These are phyloP conservation scores for Chelonia mydas DNA, from an alignment of 2,797 vertebrate species.

Conservation along the genomic window DNA sequence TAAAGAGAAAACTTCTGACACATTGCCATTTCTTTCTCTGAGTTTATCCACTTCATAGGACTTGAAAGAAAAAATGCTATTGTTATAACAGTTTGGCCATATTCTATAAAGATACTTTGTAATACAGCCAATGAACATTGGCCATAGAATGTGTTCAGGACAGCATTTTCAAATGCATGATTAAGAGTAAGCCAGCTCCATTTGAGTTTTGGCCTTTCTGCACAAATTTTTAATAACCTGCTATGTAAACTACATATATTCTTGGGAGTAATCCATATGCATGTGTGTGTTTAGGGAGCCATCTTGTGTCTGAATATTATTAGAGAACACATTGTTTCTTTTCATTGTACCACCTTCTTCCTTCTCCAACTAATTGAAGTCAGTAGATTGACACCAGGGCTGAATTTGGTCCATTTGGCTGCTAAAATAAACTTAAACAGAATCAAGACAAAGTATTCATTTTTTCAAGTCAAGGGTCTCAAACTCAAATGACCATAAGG, in stretches of 20 bases:
- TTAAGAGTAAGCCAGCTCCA: fast-evolving
- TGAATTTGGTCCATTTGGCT: background rate
- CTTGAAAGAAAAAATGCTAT: background rate
- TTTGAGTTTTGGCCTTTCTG: background rate
- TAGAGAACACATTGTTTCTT: background rate
- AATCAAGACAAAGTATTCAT: too few relatives aligned
- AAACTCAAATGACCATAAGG: too few relatives aligned
- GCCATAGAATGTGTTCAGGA: background rate
- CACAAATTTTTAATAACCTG: background rate
- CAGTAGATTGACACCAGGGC: background rate
- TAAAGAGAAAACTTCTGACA: background rate
- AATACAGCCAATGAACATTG: background rate
- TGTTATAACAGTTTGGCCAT: background rate
- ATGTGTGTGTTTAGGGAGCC: background rate
- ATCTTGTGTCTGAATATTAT: background rate
- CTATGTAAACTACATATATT: background rate
- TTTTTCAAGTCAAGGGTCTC: too few relatives aligned
- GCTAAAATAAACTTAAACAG: background rate
- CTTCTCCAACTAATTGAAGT: background rate
- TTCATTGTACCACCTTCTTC: background rate
- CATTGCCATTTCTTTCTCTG: background rate
- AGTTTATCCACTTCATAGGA: background rate
- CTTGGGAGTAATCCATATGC: background rate
- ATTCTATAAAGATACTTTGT: background rate
- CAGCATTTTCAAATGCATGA: background rate